Base-by-base conservation (phyloP, 2,888 invertebrate species). In the Amblyjoppa fuscipennis region DNA sequence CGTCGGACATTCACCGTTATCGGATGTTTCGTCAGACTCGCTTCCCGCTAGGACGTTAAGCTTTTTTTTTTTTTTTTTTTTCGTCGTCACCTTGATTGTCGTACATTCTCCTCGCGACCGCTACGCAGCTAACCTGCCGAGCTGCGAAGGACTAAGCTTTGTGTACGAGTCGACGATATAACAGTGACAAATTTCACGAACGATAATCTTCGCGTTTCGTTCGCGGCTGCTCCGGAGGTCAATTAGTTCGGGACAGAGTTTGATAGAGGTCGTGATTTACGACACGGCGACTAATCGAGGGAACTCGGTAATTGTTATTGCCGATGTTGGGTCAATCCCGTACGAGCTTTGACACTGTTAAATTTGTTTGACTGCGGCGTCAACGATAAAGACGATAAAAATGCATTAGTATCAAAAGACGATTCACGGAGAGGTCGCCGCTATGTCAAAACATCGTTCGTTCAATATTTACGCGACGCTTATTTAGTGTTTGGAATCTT, bases 11-110 rank as follows among this genome's bases (percentile, higher is more conserved):
- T 75, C 16, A 64, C 49, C 49, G 75, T 75, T 75, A 75, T 3
- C 49, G 34, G 6, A 4, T 3, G n/a, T 75, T 75, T 75, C 75
- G 20, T 75, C 75, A 75, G 61, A 75, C n/a, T 64, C 64, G 11
- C 64, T 20, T 64, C 64, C 20, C 59, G n/a, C 28, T 38, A 34
- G 31, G 3, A 41, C 25, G 28, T 45, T 61, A 4, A 28, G 31
- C n/a, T 64, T 31, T 64, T 16, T 61, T 64, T 45, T 6, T 61
- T 45, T 6, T 61, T 31, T 45, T 45, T 6, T 61, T 20, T 20
- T 0, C 45, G 31, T 45, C 28, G 31, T 31, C 31, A 31, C 49
- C 61, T 61, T 73, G 73, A 56, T 13, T 38, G 59, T 13, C 25
- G 59, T 28, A 73, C 73, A 73, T 73, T 73, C 73, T 59, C 73